phyloP scores from a whole-genome alignment of 2,113 vertebrate genomes.

The Casuarius casuarius region DNA sequence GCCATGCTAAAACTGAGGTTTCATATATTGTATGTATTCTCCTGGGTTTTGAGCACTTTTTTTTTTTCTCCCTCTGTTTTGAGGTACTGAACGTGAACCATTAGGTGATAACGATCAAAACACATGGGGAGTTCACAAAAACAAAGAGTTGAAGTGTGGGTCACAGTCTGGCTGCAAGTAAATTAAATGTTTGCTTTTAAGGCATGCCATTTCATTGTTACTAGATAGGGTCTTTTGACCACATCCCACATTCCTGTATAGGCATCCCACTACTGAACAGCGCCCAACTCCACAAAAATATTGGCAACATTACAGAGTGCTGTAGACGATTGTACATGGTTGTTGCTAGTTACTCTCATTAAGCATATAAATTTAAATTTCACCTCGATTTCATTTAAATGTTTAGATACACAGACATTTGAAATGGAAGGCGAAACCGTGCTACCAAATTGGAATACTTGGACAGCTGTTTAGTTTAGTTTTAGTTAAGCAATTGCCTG shows the following conservation, averaged over 20 bases:
- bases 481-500: neutral
- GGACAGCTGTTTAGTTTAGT: neutral
- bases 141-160: neutral
- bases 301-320: neutral
- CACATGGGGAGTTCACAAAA: neutral
- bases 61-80: neutral
- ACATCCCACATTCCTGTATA: neutral
- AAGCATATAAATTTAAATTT: neutral
- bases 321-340: neutral
- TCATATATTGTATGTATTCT: neutral
- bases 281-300: neutral
- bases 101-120: neutral
- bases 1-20: neutral
- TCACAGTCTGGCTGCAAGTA: neutral
- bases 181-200: neutral
- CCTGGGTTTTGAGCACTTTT: neutral
- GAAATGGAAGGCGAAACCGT: neutral
- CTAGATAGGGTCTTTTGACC: neutral
- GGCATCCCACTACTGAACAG: neutral
- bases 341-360: neutral
- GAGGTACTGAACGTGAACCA: neutral
- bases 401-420: neutral
- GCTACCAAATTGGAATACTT: neutral
- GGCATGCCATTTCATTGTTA: neutral
- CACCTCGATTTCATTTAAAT: neutral